These are phyloP conservation scores for Strigops habroptila DNA, from an alignment of 2,113 vertebrate species.

Conservation along the genomic window DNA sequence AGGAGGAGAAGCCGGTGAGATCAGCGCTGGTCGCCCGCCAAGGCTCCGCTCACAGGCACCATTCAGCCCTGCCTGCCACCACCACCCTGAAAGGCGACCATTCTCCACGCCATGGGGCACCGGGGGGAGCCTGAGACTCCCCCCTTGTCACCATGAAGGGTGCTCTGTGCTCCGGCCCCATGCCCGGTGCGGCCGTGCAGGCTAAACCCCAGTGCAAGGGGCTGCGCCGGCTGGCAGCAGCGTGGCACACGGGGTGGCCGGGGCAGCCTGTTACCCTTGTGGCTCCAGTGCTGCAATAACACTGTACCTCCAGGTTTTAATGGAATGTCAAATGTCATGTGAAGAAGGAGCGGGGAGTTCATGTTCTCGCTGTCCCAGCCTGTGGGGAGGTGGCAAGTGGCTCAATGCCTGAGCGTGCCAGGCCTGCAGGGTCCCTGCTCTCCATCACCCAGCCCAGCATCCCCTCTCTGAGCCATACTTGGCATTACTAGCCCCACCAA, in stretches of 20 bases:
- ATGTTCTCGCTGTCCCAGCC: not conserved
- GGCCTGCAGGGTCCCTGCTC: slow-evolving; percentile 54
- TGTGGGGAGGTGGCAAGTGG: not conserved
- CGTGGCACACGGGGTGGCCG: not conserved
- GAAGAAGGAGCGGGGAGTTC: slow-evolving; percentile 11
- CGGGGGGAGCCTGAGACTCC: not conserved
- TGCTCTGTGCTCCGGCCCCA: not conserved
- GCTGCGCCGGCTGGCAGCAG: not conserved
- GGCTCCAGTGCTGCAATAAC: not conserved
- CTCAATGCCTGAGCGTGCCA: slow-evolving; percentile 62
- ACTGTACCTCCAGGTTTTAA: slow-evolving; percentile 10
- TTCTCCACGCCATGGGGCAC: not conserved
- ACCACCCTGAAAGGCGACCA: slow-evolving; percentile 4
- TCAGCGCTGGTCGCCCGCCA: slow-evolving; percentile 56
- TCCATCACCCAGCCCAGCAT: not conserved
- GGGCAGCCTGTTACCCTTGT: not conserved
- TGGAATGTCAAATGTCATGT: slow-evolving; percentile 58
- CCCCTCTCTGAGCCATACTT: accelerated
- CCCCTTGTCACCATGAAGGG: not conserved
- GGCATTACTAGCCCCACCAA: accelerated
- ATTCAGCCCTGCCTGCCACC: slow-evolving; percentile 37
- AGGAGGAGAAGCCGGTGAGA: slow-evolving; percentile 14
- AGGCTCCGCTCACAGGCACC: slow-evolving; percentile 41
- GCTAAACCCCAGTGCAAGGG: not conserved
- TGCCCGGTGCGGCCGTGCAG: not conserved